Base-by-base conservation (phyloP, 2,888 invertebrate species). In the Cacoxenus indagator region DNA sequence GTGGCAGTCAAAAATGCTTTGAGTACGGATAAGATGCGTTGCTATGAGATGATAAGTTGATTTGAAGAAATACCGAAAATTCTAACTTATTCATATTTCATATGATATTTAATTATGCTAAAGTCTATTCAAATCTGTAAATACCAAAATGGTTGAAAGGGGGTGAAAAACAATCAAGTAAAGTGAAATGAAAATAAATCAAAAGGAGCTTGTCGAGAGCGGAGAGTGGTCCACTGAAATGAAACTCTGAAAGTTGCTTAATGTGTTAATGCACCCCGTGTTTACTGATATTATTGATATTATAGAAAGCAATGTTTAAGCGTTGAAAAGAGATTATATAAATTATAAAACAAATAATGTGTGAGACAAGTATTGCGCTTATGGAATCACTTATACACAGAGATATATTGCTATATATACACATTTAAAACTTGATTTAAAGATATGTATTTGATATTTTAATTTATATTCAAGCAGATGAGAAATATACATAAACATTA, bases 291-390 rank as follows among this genome's bases (percentile, higher is more conserved):
- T 57, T 57, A 57, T 29, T 57, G 57, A 57, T 57, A 57, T 29
- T 57, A 29, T 57, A 27, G 26, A 55, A 14, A 4, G 24, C 57
- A 29, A 29, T 27, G 27, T 57, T 29, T 37, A 14, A 37, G 37
- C 14, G 14, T 11, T 11, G 37, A 37, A 37, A 2, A 37, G 14
- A 37, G 14, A 37, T 37, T 37, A 37, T 37, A 14, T 14, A 37
- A 37, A 2, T 14, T 37, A 37, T 37, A 37, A n/a, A 17, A 48
- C 48, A 48, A 37, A 19, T 54, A 57, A 4, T n/a, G 14, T 61
- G 61, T 67, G 67, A 73, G 76, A 72, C 67, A 68, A 75, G 70
- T 75, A 79, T 83, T 79, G 78, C 76, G 78, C 76, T 73, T 76
- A 72, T 75, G 71, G 72, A 70, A 70, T 73, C 73, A 70, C 74